These are phyloP conservation scores for Dasyprocta punctata DNA, from an alignment of 2,113 vertebrate species.

Conservation along the genomic window DNA sequence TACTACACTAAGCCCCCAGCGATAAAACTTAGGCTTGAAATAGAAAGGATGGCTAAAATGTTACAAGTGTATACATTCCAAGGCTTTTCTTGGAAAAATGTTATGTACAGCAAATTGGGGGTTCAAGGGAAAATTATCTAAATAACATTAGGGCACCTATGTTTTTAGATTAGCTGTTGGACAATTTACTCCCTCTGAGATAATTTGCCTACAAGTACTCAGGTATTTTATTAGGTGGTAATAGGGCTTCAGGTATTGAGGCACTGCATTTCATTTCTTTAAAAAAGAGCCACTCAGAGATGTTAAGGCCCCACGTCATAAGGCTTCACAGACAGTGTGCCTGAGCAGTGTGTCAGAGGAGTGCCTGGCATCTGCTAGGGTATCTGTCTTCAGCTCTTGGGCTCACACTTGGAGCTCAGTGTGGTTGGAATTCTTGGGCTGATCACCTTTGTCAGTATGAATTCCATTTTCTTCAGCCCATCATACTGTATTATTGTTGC, in stretches of 20 bases:
- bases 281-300: background rate
- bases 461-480: background rate
- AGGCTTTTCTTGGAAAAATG: background rate
- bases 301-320: fast-evolving
- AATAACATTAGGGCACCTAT: background rate
- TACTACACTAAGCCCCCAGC: background rate
- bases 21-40: background rate
- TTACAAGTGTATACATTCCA: background rate
- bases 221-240: background rate
- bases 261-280: background rate
- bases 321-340: background rate
- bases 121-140: background rate
- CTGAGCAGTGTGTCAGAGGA: background rate
- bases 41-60: background rate
- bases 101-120: background rate
- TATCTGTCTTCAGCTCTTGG: background rate
- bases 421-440: background rate
- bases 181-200: conserved; percentile 12
- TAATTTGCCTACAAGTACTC: background rate
- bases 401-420: fast-evolving
- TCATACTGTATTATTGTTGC: too few species aligned
- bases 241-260: background rate
- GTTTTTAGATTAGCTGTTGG: background rate
- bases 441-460: background rate
- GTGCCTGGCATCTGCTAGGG: background rate